Base-by-base conservation (phyloP, 2,797 vertebrate genomes). In the Typhlichthys subterraneus region DNA sequence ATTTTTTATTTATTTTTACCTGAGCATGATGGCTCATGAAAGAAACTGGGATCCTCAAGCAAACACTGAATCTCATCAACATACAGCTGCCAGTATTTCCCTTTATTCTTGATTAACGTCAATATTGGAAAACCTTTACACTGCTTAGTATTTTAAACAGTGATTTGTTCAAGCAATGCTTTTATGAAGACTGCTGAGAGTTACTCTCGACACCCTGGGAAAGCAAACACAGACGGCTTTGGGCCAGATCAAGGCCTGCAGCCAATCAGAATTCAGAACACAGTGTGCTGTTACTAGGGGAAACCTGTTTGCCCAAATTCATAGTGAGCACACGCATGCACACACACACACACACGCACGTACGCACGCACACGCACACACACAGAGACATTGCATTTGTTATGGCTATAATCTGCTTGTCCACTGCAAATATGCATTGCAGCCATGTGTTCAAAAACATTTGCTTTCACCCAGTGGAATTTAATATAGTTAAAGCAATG, bases 231-330 rank as follows among this genome's bases (percentile, higher is more conserved):
- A 69, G 77, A 59, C 75, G 76, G 79, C 70, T 80, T 77, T 82
- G 69, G 80, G 75, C 73, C 45, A 55, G 65, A 77, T 81, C 73
- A 69, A 87, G 67, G 71, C 83, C 80, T 76, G 76, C 76, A 81
- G 79, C 87, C 86, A 88, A 88, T 89, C 85, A 74, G 69, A 84
- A 85, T 77, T 64, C 78, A 80, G 81, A 75, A 84, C 85, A 76
- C 56, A 3, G 17, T 81, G 81, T 84, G 77, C 85, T 82, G 88
- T 90, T 88, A 82, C 88, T 75, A 89, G 76, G 85, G 85, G 87
- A 80, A 87, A 88, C 42, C 51, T 63, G 61, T 63, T 88, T 86
- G 83, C 82, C 87, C 79, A 86, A 87, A 89, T 83, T 85, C 79
- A 82, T 67, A 72, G 83, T 70, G 72, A 77, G 72, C 55, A 63